phyloP scores from a whole-genome alignment of 2,797 vertebrate genomes.

The Sebastes oblongus region DNA sequence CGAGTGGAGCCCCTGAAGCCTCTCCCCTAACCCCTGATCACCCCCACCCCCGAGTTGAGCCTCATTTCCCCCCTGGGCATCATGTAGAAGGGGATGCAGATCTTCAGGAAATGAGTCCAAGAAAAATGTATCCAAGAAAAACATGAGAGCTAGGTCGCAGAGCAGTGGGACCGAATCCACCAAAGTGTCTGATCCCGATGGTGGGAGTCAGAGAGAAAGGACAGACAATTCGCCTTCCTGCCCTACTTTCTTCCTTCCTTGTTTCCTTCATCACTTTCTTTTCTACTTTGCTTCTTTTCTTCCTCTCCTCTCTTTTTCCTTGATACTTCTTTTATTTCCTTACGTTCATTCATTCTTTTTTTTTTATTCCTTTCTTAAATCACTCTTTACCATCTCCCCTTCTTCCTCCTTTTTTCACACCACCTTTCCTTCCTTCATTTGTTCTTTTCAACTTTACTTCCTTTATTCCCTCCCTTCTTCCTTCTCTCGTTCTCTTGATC shows the following conservation, averaged over 20 bases:
- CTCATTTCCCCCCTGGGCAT: slow-evolving; percentile 40
- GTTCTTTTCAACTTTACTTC: neutral
- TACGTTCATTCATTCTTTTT: neutral
- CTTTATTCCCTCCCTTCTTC: neutral
- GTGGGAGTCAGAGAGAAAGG: slow-evolving; percentile 43
- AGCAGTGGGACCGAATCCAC: slow-evolving; percentile 48
- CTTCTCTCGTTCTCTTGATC: neutral
- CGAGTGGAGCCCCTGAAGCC: slow-evolving; percentile 21
- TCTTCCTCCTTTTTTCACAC: slow-evolving; percentile 4
- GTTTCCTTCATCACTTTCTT: neutral
- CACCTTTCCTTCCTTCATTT: slow-evolving; percentile 30
- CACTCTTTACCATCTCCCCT: neutral
- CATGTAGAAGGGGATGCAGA: slow-evolving; percentile 53
- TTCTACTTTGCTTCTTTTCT: neutral
- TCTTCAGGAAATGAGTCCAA: slow-evolving; percentile 70
- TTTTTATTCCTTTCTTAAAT: neutral
- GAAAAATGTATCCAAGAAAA: slow-evolving; percentile 73
- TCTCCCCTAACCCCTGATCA: slow-evolving; percentile 32
- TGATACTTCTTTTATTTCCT: neutral
- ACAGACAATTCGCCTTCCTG: neutral
- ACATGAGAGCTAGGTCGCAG: slow-evolving; percentile 55
- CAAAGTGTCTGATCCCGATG: slow-evolving; percentile 21
- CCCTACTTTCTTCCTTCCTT: neutral
- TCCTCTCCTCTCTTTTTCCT: neutral
- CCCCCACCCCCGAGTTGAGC: slow-evolving; percentile 9